phyloP scores from a whole-genome alignment of 2,888 invertebrate genomes.

The Allygus modestus region DNA sequence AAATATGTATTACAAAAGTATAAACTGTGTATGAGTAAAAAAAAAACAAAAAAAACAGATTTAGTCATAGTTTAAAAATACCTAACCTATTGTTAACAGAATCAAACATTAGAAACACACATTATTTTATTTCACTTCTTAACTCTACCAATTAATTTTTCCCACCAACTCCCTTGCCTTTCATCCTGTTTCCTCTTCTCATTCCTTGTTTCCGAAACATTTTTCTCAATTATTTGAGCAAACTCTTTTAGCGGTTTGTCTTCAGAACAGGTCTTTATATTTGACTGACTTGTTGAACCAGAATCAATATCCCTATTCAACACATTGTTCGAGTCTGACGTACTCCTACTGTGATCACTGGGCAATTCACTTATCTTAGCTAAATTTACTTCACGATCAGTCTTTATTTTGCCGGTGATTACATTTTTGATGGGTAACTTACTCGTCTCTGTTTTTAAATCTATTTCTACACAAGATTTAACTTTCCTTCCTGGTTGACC shows the following conservation, averaged over 20 bases:
- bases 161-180: neutral
- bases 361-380: neutral
- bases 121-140: neutral
- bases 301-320: neutral
- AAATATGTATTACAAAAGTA: too few species aligned
- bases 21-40: too few species aligned
- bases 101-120: neutral
- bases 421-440: too few species aligned
- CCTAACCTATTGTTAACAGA: neutral
- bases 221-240: conserved; percentile 18
- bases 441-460: too few species aligned
- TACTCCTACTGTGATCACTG: neutral
- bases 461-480: too few species aligned
- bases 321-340: neutral
- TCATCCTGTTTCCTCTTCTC: neutral
- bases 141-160: neutral
- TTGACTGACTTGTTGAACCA: neutral
- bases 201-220: neutral
- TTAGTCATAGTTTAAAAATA: neutral
- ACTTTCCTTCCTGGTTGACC: too few species aligned
- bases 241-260: conserved; percentile 23
- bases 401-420: too few species aligned
- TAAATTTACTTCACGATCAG: neutral
- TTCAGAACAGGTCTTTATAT: neutral
- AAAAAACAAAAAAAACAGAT: too few species aligned